Conservation (phyloP, 1,140 invertebrate genomes). For the Piezodorus guildinii region DNA sequence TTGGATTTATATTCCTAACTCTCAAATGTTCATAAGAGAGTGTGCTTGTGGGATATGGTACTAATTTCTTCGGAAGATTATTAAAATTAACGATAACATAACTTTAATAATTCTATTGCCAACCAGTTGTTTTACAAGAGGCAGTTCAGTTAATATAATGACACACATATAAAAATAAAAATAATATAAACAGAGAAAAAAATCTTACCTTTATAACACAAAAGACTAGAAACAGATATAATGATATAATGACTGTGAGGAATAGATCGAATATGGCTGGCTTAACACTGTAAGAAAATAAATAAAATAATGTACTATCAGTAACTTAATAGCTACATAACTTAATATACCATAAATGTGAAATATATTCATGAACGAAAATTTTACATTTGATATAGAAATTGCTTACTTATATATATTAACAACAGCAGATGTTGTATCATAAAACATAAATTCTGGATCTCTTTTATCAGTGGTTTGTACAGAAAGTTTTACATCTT, state of each 20-base stretch:
- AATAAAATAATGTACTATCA: neutral
- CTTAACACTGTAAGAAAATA: slow-evolving; percentile 70
- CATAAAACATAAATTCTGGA: slow-evolving; percentile 87
- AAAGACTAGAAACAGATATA: slow-evolving; percentile 74
- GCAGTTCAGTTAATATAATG: too few relatives aligned
- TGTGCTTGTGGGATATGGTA: too few relatives aligned
- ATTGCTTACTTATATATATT: slow-evolving; percentile 73
- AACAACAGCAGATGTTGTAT: slow-evolving; percentile 60
- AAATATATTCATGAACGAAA: neutral
- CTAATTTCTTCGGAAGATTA: too few relatives aligned
- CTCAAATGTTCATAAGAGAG: too few relatives aligned
- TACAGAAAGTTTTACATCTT: slow-evolving; percentile 56
- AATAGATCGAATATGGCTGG: slow-evolving; percentile 95
- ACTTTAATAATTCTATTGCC: too few relatives aligned
- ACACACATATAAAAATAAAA: too few relatives aligned
- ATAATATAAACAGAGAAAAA: too few relatives aligned
- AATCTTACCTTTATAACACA: slow-evolving; percentile 54
- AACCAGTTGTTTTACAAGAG: too few relatives aligned
- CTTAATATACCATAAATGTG: neutral
- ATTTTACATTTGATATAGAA: slow-evolving; percentile 7
- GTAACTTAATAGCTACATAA: neutral
- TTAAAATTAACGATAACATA: too few relatives aligned
- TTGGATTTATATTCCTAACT: too few relatives aligned
- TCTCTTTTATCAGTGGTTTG: slow-evolving; percentile 70
- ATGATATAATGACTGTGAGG: slow-evolving; percentile 69